Base-by-base conservation (phyloP, 2,888 invertebrate species). In the Pachycephus smyrnensis region DNA sequence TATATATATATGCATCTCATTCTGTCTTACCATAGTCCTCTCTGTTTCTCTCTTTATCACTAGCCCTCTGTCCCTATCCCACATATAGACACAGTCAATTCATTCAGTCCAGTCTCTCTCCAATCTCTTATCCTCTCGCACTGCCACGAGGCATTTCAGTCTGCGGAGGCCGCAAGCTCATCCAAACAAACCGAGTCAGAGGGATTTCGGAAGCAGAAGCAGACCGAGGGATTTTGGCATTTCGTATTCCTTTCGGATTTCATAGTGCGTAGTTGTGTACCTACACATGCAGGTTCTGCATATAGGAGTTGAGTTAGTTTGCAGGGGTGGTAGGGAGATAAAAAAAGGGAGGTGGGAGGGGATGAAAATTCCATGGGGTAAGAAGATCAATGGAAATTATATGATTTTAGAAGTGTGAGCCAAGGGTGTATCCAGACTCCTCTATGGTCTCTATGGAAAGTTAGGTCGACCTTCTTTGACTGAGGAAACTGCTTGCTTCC, bases 141-240 rank as follows among this genome's bases (percentile, higher is more conserved):
- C 55, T 23, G 55, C 55, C 23, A 55, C 23, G 6, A 55, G 55
- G 55, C 23, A 55, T 9, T 15, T 23, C 6, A 55, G 55, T 55
- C 23, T 55, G 55, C 23, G 9, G 79, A 77, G 76, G 78, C 83
- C 82, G 83, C 84, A 82, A 84, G 80, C 82, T 82, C 83, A 82
- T 83, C 84, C 85, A 85, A 87, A 88, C 84, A 88, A 85, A 84
- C 84, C 78, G 76, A 75, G 35, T 75, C 55, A 75, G 71, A 75
- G 76, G 69, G 73, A 80, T 79, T 77, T 79, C 69, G 77, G 75
- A 82, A 77, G 76, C 75, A 73, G 69, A 55, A 32, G 73, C 69
- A 79, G 82, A 83, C 81, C 79, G 80, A 80, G 80, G 80, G 86
- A 84, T 82, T 82, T 82, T 74, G 79, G 79, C 80, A 83, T 82